These are phyloP conservation scores for Hafferia zeledoni DNA, from an alignment of 2,797 vertebrate species.

Conservation along the genomic window DNA sequence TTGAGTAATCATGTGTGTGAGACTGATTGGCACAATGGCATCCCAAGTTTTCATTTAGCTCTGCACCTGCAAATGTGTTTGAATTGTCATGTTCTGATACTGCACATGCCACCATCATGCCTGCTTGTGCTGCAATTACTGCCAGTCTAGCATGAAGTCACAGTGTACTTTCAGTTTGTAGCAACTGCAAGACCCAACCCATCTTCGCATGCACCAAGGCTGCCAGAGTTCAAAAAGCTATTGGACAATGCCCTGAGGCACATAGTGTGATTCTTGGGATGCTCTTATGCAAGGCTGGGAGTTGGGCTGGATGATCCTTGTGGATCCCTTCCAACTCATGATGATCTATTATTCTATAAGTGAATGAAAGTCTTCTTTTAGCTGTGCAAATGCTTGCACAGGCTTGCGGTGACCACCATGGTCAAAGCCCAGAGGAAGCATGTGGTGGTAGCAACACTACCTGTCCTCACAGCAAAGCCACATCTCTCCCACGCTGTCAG, in stretches of 20 bases:
- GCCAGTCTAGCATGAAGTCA: background rate
- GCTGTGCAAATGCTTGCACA: background rate
- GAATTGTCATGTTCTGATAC: background rate
- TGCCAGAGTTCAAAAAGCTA: background rate
- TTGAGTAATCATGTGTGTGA: background rate
- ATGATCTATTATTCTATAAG: background rate
- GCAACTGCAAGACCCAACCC: background rate
- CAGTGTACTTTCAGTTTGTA: background rate
- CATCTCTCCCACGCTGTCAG: conserved; percentile 19
- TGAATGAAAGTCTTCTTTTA: background rate
- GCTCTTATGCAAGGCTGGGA: too few relatives aligned
- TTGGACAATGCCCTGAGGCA: too few relatives aligned
- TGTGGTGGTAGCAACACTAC: background rate
- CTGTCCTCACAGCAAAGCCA: background rate
- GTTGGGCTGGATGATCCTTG: accelerated
- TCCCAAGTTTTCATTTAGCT: background rate
- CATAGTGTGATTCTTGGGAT: background rate
- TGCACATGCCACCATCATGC: accelerated
- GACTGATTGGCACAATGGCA: background rate
- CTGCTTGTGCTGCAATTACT: background rate
- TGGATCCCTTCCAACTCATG: background rate
- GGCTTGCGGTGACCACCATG: accelerated
- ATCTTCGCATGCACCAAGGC: background rate
- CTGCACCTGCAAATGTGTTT: background rate
- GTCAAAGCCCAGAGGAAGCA: background rate